Percentiles rank a stretch among this genome's conserved stretches.
Evolutionary conservation across 2,888 invertebrate genomes (phyloP).

Genomic region (Nudaria mundana): DNA sequence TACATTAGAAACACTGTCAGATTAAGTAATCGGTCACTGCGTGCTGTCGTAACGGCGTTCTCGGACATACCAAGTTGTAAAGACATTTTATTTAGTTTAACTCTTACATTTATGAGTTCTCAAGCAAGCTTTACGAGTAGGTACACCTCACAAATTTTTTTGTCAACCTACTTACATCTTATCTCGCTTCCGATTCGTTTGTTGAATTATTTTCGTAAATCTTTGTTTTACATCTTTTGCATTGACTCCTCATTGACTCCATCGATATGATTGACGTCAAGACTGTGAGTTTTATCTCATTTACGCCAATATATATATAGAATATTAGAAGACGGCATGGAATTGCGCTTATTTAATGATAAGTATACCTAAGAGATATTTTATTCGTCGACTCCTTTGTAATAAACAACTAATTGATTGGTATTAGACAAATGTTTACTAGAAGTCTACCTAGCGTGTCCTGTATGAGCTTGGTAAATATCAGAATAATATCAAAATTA

Average conservation of each 20-base stretch:
- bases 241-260: slow-evolving; percentile 27
- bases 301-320: slow-evolving; percentile 33
- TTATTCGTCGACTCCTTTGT: neutral
- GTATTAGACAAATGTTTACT: too few relatives aligned
- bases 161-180: too few relatives aligned
- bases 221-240: slow-evolving; percentile 15
- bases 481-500: too few relatives aligned
- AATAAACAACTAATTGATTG: neutral
- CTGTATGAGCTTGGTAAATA: too few relatives aligned
- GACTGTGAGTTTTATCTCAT: slow-evolving; percentile 31
- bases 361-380: neutral
- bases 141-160: too few relatives aligned
- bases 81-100: slow-evolving; percentile 12
- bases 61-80: slow-evolving; percentile 1
- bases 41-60: neutral
- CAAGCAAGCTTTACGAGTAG: too few relatives aligned
- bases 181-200: slow-evolving; percentile 6
- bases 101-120: slow-evolving; percentile 19
- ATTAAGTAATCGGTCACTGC: slow-evolving; percentile 11
- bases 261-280: slow-evolving; percentile 50
- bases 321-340: slow-evolving; percentile 29
- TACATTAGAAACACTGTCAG: slow-evolving; percentile 5
- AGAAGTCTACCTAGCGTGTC: too few relatives aligned
- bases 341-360: slow-evolving; percentile 6
- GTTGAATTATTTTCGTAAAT: slow-evolving; percentile 10